These are phyloP conservation scores for Drosophila meridiana DNA, from an alignment of 2,888 invertebrate species.

Conservation along the genomic window DNA sequence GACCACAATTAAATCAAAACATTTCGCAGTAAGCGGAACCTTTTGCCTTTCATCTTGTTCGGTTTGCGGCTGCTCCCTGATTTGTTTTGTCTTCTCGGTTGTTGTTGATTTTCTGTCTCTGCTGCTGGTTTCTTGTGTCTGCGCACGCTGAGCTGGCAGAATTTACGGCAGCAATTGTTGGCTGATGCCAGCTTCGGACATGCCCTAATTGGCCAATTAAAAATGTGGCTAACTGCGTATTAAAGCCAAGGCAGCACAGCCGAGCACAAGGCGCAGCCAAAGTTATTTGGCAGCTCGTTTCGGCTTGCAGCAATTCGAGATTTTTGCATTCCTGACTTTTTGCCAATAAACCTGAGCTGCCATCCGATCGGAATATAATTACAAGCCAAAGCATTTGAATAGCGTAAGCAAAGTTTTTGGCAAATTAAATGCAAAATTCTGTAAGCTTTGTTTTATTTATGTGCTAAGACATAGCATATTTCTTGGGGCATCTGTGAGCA, in stretches of 20 bases:
- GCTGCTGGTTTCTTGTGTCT: constrained; percentile 54
- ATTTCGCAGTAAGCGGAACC: constrained; percentile 69
- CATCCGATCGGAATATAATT: constrained; percentile 12
- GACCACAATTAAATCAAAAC: constrained; percentile 80
- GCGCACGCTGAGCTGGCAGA: constrained; percentile 64
- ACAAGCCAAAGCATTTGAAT: background rate
- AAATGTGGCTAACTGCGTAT: constrained; percentile 46
- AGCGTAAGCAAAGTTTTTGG: background rate
- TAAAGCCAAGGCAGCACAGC: constrained; percentile 18
- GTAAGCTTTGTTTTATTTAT: background rate
- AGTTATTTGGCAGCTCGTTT: constrained; percentile 34
- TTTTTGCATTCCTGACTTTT: constrained; percentile 21
- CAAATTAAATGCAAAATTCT: background rate
- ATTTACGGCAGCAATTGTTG: constrained; percentile 64
- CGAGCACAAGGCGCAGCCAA: constrained; percentile 2
- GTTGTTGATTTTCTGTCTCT: background rate
- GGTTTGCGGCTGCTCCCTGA: constrained; percentile 44
- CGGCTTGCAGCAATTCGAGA: constrained; percentile 14
- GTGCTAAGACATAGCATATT: background rate
- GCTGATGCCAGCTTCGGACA: constrained; percentile 29
- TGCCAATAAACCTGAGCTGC: constrained; percentile 46
- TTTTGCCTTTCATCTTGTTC: constrained; percentile 53
- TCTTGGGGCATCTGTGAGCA: background rate
- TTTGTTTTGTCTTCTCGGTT: constrained; percentile 22
- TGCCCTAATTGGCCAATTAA: constrained; percentile 74